Evolutionary conservation across 2,113 vertebrate species (phyloP).

Genomic region (Crotalus viridis): DNA sequence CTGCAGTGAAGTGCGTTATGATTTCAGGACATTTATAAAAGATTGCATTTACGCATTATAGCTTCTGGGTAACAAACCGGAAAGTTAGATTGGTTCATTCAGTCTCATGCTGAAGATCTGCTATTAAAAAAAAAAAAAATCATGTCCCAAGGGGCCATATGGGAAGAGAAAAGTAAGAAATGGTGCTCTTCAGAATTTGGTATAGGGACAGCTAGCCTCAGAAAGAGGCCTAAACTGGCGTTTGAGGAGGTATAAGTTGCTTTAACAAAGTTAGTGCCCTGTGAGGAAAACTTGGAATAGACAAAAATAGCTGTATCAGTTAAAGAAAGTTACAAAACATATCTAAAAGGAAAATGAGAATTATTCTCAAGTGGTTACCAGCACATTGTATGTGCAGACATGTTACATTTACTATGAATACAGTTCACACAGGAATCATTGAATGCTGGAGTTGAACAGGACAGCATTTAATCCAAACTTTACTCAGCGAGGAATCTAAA

Average conservation of each 20-base stretch:
- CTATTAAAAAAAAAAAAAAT: background rate
- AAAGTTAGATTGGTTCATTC: background rate
- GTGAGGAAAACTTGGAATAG: background rate
- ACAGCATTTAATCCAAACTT: background rate
- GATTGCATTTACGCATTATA: background rate
- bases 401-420: background rate
- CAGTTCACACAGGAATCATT: background rate
- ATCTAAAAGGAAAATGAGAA: background rate
- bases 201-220: background rate
- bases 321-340: background rate
- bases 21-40: background rate
- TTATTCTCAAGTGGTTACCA: background rate
- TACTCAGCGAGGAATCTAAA: background rate
- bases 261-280: background rate
- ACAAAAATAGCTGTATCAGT: background rate
- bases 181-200: background rate
- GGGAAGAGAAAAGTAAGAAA: background rate
- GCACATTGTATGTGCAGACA: background rate
- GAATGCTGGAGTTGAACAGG: background rate
- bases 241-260: background rate
- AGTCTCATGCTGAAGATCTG: background rate
- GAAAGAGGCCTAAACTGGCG: background rate
- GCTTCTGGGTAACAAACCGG: slow-evolving; percentile 2
- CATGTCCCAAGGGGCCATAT: background rate
- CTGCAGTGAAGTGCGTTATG: fast-evolving